Conservation (phyloP, 92 coral and sea anemone genomes). For the Bergia puertoricense region DNA sequence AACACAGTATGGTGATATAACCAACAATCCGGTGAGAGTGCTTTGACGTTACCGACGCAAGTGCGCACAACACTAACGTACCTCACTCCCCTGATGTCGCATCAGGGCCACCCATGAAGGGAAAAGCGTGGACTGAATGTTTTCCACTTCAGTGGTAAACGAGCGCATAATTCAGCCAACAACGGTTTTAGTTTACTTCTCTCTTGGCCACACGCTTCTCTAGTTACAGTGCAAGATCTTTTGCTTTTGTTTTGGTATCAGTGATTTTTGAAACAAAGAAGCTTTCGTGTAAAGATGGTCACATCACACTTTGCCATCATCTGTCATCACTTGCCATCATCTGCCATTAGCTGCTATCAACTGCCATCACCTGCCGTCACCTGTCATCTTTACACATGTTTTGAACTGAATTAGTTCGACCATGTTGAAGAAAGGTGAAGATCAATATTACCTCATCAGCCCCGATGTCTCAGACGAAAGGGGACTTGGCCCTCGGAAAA, state of each 20-base stretch:
- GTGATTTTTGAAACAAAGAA: no score
- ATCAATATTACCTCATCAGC: background rate
- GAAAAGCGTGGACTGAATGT: no score
- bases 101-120: background rate
- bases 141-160: background rate
- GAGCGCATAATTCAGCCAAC: background rate
- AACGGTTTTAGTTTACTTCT: background rate
- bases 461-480: constrained; percentile 43
- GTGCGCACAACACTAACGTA: no score
- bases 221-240: background rate
- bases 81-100: no score
- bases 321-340: background rate
- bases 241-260: background rate
- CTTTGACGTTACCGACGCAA: no score
- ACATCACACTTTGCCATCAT: background rate
- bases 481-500: constrained; percentile 57
- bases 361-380: background rate
- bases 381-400: background rate
- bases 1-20: no score
- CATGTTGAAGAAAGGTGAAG: background rate
- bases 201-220: constrained; percentile 1
- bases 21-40: no score
- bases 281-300: background rate
- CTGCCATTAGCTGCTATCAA: no score
- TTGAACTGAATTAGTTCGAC: background rate